Evolutionary conservation across 2,888 invertebrate genomes (phyloP), one percentile per base, ranked within the genome.

Genomic region (Macrostomum cliftonense): DNA sequence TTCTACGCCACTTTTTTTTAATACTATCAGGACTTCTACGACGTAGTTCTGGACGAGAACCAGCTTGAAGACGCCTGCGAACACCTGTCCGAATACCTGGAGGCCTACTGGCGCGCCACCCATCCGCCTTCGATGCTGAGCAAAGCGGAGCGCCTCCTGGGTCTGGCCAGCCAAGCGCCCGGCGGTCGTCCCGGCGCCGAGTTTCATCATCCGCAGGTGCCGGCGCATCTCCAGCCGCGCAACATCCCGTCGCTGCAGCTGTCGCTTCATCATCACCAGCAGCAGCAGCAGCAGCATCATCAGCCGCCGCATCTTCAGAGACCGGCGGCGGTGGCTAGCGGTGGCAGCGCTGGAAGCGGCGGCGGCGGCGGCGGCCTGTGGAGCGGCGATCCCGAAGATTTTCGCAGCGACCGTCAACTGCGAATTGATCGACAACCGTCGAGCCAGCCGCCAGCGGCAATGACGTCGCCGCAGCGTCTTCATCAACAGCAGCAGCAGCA

Each of bases 31-130:
- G 50, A 97, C 68, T 88, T 95, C 87, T 99, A 99, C 74, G 97
- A 99, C 74, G 85, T 99, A 53, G 82, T 91, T 60, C 77, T 97
- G 61, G 97, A 99, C 68, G 95, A 99, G 73, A 97, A 97, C 73
- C 95, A 97, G 74, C 75, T 97, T 62, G 93, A 99, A 70, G 97
- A 99, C 67, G 97, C 97, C 19, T 99, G 97, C 71, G 91, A 93
- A 68, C 93, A 93, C 73, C 82, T 99, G 67, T 91, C 91, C 36
- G 93, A 93, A 73, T 93, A 89, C 73, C 77, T 97, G 68, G 97
- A 97, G 75, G 79, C 83, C 54, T 97, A 97, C 73, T 97, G 93
- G 93, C 78, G 83, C 65, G 93, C 93, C 45, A 93, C 95, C 52
- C 93, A 95, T 76, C 95, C 93, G 12, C 20, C 20, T 13, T 13